Percentiles rank a stretch among this genome's conserved stretches.
Evolutionary conservation across 2,113 vertebrate genomes (phyloP).

Genomic region (Trichechus manatus): DNA sequence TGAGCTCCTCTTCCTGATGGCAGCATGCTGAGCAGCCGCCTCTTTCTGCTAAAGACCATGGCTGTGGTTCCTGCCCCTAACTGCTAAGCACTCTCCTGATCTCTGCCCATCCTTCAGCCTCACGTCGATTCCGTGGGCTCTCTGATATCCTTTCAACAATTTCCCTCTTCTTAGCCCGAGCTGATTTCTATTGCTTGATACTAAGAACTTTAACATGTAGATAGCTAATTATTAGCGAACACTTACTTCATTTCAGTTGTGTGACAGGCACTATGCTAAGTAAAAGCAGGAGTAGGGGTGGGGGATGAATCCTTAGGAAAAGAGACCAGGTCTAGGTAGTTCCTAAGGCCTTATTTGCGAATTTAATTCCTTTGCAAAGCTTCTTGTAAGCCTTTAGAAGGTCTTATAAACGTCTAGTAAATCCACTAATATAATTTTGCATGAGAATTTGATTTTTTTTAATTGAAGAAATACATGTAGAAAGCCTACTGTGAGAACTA

Average conservation of each 20-base stretch:
- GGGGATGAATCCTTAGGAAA: constrained; percentile 7
- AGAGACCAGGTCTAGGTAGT: not conserved
- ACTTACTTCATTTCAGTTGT: constrained; percentile 38
- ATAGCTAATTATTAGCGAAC: not conserved
- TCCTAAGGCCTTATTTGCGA: constrained; percentile 52
- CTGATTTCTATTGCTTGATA: constrained; percentile 19
- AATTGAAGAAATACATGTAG: constrained; percentile 51
- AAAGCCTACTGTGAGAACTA: not conserved
- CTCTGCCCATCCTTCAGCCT: not conserved
- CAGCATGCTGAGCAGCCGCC: not conserved
- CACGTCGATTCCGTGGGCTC: not conserved
- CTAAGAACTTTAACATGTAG: constrained; percentile 5
- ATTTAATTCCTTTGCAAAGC: constrained; percentile 54
- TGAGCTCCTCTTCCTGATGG: not conserved
- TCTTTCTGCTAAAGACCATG: not conserved
- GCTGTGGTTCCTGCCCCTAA: not conserved
- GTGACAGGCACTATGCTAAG: not conserved
- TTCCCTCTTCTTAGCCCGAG: not conserved
- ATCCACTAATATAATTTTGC: constrained; percentile 38
- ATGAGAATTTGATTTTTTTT: constrained; percentile 41
- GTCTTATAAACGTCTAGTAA: not conserved
- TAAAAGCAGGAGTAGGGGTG: not conserved
- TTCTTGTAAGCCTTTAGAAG: constrained; percentile 2
- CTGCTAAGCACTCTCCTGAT: not conserved
- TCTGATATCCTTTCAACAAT: not conserved